Evolutionary conservation across 2,797 vertebrate genomes (phyloP).

Genomic region (Danio aesculapii): DNA sequence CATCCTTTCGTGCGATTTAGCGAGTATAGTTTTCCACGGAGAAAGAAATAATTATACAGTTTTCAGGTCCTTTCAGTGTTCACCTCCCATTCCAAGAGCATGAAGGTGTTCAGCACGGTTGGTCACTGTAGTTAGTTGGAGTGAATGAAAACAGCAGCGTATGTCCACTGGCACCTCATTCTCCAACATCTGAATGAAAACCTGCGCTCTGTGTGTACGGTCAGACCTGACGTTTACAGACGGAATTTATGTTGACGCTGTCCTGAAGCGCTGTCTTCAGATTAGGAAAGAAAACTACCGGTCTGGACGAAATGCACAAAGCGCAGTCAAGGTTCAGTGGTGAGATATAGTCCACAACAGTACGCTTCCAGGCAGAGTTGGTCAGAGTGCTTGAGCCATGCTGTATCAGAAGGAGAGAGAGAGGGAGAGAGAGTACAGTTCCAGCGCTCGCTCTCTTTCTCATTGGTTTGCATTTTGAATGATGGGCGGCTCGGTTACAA

Average conservation of each 20-base stretch:
- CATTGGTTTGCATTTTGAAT: conserved; percentile 82
- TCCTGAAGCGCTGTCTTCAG: conserved; percentile 31
- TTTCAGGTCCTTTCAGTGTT: conserved; percentile 15
- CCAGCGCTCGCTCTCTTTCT: conserved; percentile 63
- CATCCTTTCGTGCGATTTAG: conserved; percentile 44
- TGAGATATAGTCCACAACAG: conserved; percentile 47
- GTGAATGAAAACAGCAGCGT: not conserved
- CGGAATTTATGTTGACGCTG: not conserved
- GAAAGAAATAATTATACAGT: not conserved
- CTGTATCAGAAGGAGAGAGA: conserved; percentile 64
- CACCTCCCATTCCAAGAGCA: conserved; percentile 17
- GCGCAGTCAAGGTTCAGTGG: not conserved
- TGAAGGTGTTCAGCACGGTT: not conserved
- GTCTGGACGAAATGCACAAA: not conserved
- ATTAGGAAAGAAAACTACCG: not conserved
- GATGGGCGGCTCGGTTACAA: conserved; percentile 76
- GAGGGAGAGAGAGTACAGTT: conserved; percentile 53
- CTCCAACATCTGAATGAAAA: conserved; percentile 33
- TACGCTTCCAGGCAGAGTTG: conserved; percentile 25
- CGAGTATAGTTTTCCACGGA: conserved; percentile 4
- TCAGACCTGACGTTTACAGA: not conserved
- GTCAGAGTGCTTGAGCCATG: conserved; percentile 36
- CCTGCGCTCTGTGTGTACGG: not conserved
- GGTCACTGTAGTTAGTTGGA: conserved; percentile 29
- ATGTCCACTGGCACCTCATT: conserved; percentile 18